Evolutionary conservation across 2,888 invertebrate species (phyloP).

Genomic region (Brachyopa scutellaris): DNA sequence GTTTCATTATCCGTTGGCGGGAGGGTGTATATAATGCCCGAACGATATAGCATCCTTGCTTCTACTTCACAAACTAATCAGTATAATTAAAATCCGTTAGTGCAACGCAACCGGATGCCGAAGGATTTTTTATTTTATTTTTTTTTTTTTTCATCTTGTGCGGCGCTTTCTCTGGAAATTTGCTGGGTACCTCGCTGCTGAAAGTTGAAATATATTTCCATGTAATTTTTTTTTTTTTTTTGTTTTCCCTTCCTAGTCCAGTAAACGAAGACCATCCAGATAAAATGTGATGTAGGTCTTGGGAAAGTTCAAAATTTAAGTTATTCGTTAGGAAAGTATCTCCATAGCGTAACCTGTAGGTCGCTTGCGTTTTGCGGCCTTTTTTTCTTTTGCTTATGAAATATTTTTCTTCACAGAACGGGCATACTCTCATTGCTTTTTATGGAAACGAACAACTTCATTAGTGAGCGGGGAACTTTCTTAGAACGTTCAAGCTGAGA

Average conservation of each 20-base stretch:
- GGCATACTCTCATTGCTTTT: not conserved
- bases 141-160: not conserved
- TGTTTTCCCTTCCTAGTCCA: no score
- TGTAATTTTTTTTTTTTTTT: no score
- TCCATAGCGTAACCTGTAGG: not conserved
- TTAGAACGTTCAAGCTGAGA: not conserved
- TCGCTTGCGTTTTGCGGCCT: not conserved
- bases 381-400: not conserved
- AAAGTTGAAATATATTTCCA: no score
- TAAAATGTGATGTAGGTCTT: no score
- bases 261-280: no score
- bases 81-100: slow-evolving; percentile 40
- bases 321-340: not conserved
- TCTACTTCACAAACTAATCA: slow-evolving; percentile 13
- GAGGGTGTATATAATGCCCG: not conserved
- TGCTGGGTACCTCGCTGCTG: no score
- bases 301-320: not conserved
- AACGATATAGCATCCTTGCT: not conserved
- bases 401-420: not conserved
- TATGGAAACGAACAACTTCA: slow-evolving; percentile 5
- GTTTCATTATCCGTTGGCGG: not conserved
- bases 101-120: slow-evolving; percentile 23
- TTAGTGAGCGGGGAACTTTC: not conserved
- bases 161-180: no score
- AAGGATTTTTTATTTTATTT: not conserved